Percentiles rank a stretch among this genome's conserved stretches.
Conservation (phyloP, 2,113 vertebrate genomes). For the Herpetotheres cachinnans region DNA sequence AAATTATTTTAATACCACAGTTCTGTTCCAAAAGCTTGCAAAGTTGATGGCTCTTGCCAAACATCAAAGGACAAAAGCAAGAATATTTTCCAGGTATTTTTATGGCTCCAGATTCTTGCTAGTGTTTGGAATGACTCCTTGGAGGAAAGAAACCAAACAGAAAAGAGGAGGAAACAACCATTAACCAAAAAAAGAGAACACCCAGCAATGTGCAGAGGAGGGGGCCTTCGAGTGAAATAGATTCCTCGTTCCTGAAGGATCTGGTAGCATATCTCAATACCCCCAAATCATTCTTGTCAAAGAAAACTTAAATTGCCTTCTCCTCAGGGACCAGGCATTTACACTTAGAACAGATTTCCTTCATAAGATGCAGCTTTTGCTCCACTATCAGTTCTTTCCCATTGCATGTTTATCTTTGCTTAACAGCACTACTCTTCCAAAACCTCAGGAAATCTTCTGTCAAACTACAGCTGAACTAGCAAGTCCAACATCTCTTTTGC, state of each 20-base stretch:
- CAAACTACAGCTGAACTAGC: no score
- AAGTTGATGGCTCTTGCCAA: background rate
- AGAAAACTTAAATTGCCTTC: background rate
- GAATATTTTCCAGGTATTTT: background rate
- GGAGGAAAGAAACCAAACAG: background rate
- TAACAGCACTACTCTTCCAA: background rate
- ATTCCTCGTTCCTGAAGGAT: background rate
- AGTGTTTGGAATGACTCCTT: background rate
- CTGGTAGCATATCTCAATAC: background rate
- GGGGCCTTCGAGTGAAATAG: background rate
- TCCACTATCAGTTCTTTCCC: background rate
- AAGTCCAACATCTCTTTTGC: background rate
- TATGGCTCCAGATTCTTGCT: background rate
- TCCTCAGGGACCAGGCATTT: background rate
- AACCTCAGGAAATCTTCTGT: background rate
- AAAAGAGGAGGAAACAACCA: background rate
- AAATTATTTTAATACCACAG: background rate
- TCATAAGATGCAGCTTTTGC: background rate
- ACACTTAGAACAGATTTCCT: background rate
- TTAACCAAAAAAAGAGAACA: background rate
- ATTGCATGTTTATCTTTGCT: background rate
- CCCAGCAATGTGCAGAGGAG: background rate
- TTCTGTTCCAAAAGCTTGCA: background rate
- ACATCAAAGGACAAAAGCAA: background rate
- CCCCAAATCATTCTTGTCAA: background rate